Base-by-base conservation (phyloP, 2,888 invertebrate genomes). In the Noctua fimbriata region DNA sequence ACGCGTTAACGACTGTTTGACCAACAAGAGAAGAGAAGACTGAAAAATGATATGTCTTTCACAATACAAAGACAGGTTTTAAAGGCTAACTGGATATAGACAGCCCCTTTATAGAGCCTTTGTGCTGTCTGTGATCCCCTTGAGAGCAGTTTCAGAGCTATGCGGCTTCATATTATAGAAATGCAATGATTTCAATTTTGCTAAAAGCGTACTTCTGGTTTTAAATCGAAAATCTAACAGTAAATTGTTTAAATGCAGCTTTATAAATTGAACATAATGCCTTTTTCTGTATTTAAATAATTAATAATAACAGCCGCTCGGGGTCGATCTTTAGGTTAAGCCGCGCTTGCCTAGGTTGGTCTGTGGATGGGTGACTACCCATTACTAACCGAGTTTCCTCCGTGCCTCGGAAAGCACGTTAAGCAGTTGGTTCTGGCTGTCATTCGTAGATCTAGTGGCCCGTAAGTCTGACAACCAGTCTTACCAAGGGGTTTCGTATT, bases 111-210 rank as follows among this genome's bases (percentile, higher is more conserved):
- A 21, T 18, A 58, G 3, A 76, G 65, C 58, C 70, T 81, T 81
- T 77, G 67, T 78, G 65, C n/a, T 36, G 28, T 73, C 69, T 82
- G 49, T 63, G 55, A 24, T 24, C 70, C 60, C 66, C 52, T 67
- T 55, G 70, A 32, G 67, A 41, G 78, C 78, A 67, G 82, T 66
- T 66, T 12, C 47, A 58, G 47, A 55, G 52, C 24, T 16, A 7
- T 65, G 36, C n/a, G 47, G 47, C 24, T 55, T 41, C 36, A 7
- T 14, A 28, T 2, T 60, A 52, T 7, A 49, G 16, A 12, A 44
- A 60, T 81, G n/a, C 49, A 44, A 44, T 63, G 4, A 52, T 63
- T 60, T 80, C 18, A 52, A 44, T 0, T 4, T 52, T 12, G 4
- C 4, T 32, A 41, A 67, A 67, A 44, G 67, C 16, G 7, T 41